Conservation (phyloP, 2,113 vertebrate genomes). For the Festucalex cinctus region DNA sequence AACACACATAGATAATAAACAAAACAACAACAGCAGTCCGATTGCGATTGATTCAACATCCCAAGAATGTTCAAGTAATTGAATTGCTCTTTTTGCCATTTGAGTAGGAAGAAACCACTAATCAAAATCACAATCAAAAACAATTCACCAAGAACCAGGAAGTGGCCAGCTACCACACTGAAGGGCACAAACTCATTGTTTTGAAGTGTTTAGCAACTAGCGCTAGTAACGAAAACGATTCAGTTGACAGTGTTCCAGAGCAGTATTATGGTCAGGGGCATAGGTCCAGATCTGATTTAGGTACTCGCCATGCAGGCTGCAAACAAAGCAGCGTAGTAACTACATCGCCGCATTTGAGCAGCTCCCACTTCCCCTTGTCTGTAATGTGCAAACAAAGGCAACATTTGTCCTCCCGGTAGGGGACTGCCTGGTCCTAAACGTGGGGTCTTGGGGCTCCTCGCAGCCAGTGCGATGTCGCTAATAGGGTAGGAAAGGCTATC, state of each 20-base stretch:
- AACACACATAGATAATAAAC: no score
- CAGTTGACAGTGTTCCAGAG: constrained; percentile 33
- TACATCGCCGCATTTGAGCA: constrained; percentile 60
- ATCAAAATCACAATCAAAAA: no score
- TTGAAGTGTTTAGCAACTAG: no score
- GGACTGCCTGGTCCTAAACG: constrained; percentile 62
- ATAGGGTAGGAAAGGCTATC: constrained; percentile 75
- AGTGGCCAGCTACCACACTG: no score
- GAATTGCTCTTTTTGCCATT: no score
- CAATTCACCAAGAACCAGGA: no score
- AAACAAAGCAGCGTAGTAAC: constrained; percentile 60
- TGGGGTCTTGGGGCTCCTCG: constrained; percentile 64
- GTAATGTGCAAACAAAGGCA: constrained; percentile 62
- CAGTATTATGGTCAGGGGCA: constrained; percentile 52
- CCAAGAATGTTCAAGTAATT: no score
- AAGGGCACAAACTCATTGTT: no score
- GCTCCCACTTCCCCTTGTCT: constrained; percentile 67
- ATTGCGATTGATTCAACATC: no score
- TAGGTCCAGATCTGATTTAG: constrained; percentile 58
- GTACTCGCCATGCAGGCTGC: constrained; percentile 42
- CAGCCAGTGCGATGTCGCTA: constrained; percentile 63
- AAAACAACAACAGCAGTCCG: no score
- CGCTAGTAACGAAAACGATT: constrained; percentile 48
- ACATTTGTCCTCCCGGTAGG: constrained; percentile 73
- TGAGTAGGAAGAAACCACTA: no score